Evolutionary conservation across 2,888 invertebrate species (phyloP), one percentile per base, ranked within the genome.

Genomic region (Lumbricus terrestris): DNA sequence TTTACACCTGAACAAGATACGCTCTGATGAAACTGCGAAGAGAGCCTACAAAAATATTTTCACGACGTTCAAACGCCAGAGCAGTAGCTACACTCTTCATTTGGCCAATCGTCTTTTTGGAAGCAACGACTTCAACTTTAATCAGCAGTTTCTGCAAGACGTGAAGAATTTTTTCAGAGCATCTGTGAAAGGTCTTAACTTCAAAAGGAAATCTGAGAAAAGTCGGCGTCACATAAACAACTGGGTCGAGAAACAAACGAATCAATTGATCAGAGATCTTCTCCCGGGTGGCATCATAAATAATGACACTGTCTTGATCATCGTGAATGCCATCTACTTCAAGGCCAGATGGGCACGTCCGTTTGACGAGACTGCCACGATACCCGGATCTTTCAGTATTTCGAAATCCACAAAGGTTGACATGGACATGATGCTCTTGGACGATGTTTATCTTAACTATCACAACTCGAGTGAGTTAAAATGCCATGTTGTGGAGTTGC

Each of bases 161-260:
- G 23, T 38, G 33, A 11, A n/a, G 35, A 54, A 90, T 20, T 40
- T 82, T 85, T 90, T 89, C 42, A 42, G 33, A 35, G 89, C 90
- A 42, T 40, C 42, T 18, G 35, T 90, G 47, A 88, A 89, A 37
- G 42, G 54, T 54, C 82, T 90, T 34, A 89, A 90, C 88, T 90
- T 90, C 38, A 37, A 13, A 13, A 5, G 23, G 23, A 85, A 85
- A 4, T 35, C 85, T 34, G 85, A 85, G 1, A 35, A 85, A 85
- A 85, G 85, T 15, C 34, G 85, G 16, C 85, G 5, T 85, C 35
- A 85, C 1, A 97, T 98, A 89, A 98, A 98, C 93, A 93, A 94
- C 82, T 98, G 98, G 97, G 97, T 97, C 82, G 96, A 96, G 93
- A 94, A 96, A 15, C 96, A 97, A 93, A 98, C 98, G 0, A 96